These are phyloP conservation scores for Tuta absoluta DNA, from an alignment of 2,888 invertebrate species.

Conservation along the genomic window DNA sequence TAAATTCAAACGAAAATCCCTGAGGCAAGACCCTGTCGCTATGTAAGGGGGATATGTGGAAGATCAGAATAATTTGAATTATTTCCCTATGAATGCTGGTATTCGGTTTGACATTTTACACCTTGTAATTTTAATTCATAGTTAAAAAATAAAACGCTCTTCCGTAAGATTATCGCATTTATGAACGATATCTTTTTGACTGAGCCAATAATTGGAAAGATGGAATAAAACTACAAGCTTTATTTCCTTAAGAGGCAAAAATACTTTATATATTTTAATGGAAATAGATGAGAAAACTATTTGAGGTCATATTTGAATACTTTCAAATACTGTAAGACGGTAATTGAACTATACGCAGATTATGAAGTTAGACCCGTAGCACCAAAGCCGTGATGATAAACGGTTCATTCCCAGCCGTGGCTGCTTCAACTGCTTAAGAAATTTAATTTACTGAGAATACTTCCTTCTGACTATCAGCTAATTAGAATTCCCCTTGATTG, in stretches of 20 bases:
- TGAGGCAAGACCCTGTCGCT: constrained; percentile 35
- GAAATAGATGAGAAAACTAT: not conserved
- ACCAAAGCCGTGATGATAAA: too few species aligned
- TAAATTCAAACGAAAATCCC: constrained; percentile 54
- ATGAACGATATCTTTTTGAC: too few species aligned
- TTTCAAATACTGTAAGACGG: too few species aligned
- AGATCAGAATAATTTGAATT: constrained; percentile 38
- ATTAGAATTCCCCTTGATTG: not conserved
- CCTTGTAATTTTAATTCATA: not conserved
- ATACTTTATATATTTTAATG: too few species aligned
- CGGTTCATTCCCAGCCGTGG: too few species aligned
- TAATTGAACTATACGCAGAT: too few species aligned
- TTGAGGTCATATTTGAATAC: too few species aligned
- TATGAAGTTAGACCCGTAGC: too few species aligned
- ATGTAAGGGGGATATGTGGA: constrained; percentile 41
- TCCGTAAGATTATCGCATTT: not conserved
- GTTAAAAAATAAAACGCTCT: not conserved
- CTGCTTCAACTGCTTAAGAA: too few species aligned
- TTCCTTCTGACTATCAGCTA: not conserved
- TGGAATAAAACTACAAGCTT: not conserved
- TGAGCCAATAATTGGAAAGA: too few species aligned
- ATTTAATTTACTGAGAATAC: too few species aligned
- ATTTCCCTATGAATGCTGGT: constrained; percentile 25
- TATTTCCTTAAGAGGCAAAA: not conserved
- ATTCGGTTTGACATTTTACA: constrained; percentile 14